Conservation (phyloP, 1,140 invertebrate genomes). For the Lepidurus apus region DNA sequence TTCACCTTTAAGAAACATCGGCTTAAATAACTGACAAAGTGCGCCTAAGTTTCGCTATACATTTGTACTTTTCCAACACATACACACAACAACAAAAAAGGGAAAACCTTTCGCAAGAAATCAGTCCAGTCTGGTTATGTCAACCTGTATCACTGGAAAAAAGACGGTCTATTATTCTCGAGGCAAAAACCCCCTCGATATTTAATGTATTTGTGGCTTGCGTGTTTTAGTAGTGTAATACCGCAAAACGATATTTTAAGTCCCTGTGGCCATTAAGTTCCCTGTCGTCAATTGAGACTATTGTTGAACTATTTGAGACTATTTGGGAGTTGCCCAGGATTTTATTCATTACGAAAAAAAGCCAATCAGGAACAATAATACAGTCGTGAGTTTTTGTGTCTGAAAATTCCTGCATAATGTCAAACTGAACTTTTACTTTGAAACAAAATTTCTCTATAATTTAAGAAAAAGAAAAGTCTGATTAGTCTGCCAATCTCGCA, state of each 20-base stretch:
- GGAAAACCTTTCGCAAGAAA: not conserved
- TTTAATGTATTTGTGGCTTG: not conserved
- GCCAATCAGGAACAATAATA: not conserved
- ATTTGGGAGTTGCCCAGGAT: not conserved
- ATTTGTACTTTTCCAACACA: too few relatives aligned
- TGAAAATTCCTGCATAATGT: not conserved
- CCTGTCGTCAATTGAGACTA: not conserved
- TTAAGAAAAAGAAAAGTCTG: not conserved
- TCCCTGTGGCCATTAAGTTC: not conserved
- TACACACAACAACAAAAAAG: too few relatives aligned
- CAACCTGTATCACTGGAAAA: not conserved
- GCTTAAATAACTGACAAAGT: too few relatives aligned
- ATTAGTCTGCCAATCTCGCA: not conserved
- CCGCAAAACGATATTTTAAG: not conserved
- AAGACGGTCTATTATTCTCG: not conserved
- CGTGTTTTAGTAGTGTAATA: constrained; percentile 15
- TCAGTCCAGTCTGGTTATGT: not conserved
- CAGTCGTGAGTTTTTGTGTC: not conserved
- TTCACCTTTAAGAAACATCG: too few relatives aligned
- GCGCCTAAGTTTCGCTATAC: too few relatives aligned
- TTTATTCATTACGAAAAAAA: not conserved
- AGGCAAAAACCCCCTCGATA: not conserved
- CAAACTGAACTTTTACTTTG: not conserved
- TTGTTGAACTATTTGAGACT: too few relatives aligned
- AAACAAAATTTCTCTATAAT: too few relatives aligned